Evolutionary conservation across 2,113 vertebrate species (phyloP).

Genomic region (Ramphastos sulfuratus): DNA sequence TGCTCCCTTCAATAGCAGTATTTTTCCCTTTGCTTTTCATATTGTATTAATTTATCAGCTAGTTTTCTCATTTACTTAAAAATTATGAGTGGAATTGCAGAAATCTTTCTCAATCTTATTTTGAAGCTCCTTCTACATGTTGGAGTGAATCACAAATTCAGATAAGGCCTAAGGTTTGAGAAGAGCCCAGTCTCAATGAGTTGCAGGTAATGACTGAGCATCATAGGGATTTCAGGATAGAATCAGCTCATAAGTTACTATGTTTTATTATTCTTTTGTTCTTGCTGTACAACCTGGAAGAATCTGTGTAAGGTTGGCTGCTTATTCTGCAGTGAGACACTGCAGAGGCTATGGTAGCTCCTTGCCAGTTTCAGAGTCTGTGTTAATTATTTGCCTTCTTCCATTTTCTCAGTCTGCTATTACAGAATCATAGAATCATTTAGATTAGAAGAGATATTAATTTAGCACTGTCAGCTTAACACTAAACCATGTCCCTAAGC

Average conservation of each 20-base stretch:
- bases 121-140: background rate
- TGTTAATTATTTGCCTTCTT: background rate
- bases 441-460: no score
- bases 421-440: no score
- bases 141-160: background rate
- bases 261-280: background rate
- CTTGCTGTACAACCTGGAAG: background rate
- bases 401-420: background rate
- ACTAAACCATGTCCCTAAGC: no score
- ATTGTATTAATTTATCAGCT: background rate
- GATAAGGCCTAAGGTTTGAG: background rate
- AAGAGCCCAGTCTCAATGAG: background rate
- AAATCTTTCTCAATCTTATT: background rate
- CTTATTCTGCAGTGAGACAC: accelerated
- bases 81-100: background rate
- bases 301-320: background rate
- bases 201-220: background rate
- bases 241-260: background rate
- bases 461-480: no score
- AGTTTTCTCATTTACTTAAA: background rate
- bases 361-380: background rate
- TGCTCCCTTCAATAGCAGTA: background rate
- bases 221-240: background rate
- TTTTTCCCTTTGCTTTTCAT: background rate
- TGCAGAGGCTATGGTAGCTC: background rate